A percentile compares a stretch with the other conserved stretches of the same genome.
Evolutionary conservation across 2,113 vertebrate genomes (phyloP).

Genomic region (Cromileptes altivelis): DNA sequence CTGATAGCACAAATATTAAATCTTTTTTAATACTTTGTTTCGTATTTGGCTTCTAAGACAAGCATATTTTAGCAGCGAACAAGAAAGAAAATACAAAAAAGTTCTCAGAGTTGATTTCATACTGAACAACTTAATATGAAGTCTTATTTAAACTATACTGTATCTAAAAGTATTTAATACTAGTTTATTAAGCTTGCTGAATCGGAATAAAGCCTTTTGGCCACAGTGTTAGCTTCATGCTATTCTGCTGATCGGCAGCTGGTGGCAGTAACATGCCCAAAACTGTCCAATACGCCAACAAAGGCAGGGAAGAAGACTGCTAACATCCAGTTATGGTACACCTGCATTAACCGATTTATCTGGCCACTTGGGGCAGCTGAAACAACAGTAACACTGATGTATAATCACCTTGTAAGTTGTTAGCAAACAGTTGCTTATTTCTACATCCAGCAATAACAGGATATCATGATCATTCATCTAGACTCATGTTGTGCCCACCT

Average conservation of each 20-base stretch:
- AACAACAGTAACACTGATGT: not conserved
- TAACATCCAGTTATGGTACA: not conserved
- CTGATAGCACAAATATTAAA: not conserved
- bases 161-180: not conserved
- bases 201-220: not conserved
- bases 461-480: not conserved
- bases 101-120: too few species aligned
- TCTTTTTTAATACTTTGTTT: not conserved
- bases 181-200: not conserved
- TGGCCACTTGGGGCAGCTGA: not conserved
- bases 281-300: not conserved
- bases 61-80: too few species aligned
- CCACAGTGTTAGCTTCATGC: not conserved
- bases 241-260: not conserved
- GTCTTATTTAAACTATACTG: not conserved
- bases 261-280: not conserved
- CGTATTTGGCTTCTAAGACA: not conserved
- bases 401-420: not conserved
- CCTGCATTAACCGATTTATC: not conserved
- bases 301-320: not conserved
- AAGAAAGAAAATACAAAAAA: too few species aligned
- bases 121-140: too few species aligned
- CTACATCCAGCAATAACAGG: not conserved
- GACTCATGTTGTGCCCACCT: not conserved
- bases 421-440: not conserved